phyloP scores from a whole-genome alignment of 2,113 vertebrate species.

The Reinhardtius hippoglossoides region DNA sequence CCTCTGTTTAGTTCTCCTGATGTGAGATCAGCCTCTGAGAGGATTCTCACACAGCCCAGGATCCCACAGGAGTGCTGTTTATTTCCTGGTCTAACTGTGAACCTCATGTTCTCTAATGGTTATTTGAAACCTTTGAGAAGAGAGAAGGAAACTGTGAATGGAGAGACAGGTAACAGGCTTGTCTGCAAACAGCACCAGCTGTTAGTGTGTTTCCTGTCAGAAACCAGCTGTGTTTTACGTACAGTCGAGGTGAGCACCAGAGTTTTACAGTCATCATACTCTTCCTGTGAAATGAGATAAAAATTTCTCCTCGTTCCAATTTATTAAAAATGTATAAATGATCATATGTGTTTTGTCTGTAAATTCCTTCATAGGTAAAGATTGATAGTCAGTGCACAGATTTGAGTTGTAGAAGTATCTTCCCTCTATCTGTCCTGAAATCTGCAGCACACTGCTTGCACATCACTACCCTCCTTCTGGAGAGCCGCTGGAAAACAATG shows the following conservation, averaged over 20 bases:
- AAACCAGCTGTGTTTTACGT: not conserved
- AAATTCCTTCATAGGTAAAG: conserved; percentile 23
- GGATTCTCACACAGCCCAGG: not conserved
- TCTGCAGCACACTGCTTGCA: not conserved
- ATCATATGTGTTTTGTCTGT: conserved; percentile 13
- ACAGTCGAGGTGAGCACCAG: conserved; percentile 37
- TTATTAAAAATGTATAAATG: not conserved
- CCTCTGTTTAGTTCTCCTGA: conserved; percentile 24
- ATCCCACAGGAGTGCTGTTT: not conserved
- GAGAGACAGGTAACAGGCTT: conserved; percentile 6
- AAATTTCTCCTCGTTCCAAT: not conserved
- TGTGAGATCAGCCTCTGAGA: not conserved
- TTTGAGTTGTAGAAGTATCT: conserved; percentile 13
- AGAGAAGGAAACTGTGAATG: not conserved
- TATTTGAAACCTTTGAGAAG: conserved; percentile 17
- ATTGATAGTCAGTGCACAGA: not conserved
- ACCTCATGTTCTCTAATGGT: not conserved
- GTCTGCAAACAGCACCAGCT: conserved; percentile 6
- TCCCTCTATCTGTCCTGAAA: not conserved
- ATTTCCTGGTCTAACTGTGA: not conserved
- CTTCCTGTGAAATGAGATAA: not conserved
- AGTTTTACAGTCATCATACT: not conserved
- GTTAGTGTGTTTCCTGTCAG: not conserved
- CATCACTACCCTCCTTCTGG: not conserved
- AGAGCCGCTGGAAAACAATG: not conserved